Conservation (phyloP, 2,888 invertebrate species). For the Metalampra italica region DNA sequence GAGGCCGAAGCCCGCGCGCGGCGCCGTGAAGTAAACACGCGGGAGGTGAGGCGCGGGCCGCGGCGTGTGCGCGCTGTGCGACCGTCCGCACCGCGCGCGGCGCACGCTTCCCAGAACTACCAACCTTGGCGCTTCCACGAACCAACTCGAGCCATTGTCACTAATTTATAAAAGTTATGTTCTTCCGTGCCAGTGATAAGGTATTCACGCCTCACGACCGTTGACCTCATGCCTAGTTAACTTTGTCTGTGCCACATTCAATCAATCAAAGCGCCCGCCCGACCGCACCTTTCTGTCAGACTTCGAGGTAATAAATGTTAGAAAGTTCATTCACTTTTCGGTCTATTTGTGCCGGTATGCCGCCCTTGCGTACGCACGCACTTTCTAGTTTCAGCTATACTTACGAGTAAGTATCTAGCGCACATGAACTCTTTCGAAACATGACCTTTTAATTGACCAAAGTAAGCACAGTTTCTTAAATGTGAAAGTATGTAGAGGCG, state of each 20-base stretch:
- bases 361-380: not conserved
- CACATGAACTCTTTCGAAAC: no score
- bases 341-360: conserved; percentile 34
- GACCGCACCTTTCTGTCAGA: conserved; percentile 26
- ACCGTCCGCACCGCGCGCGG: conserved; percentile 23
- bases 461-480: no score
- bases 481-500: no score
- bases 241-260: conserved; percentile 27
- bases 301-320: conserved; percentile 41
- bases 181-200: conserved; percentile 43
- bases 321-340: conserved; percentile 61
- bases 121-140: conserved; percentile 72
- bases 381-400: not conserved
- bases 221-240: conserved; percentile 36
- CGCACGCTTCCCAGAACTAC: conserved; percentile 66
- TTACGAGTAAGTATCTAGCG: no score
- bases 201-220: conserved; percentile 23
- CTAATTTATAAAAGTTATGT: conserved; percentile 72
- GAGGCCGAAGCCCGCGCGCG: conserved; percentile 5
- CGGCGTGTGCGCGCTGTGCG: conserved; percentile 18
- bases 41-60: conserved; percentile 14
- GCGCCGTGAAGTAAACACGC: conserved; percentile 17
- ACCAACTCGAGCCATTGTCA: conserved; percentile 72
- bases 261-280: conserved; percentile 46
- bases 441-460: no score